Base-by-base conservation (phyloP, 2,888 invertebrate species). In the Eupeodes latifasciatus region DNA sequence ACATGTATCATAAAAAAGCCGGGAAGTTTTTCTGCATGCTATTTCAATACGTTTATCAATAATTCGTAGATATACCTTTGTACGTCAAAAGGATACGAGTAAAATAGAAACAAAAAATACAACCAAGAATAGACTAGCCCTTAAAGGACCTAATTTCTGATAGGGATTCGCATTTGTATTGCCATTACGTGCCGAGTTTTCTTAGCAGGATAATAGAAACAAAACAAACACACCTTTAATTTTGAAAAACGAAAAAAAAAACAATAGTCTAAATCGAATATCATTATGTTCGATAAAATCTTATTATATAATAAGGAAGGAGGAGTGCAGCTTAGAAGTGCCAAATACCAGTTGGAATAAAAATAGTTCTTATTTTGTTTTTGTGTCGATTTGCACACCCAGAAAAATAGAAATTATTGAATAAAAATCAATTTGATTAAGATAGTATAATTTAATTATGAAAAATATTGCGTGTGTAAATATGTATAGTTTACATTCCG, bases 341-440 rank as follows among this genome's bases (percentile, higher is more conserved):
- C 74, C 64, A 79, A 71, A 51, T 75, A 79, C 76, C n/a, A 62
- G 74, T 78, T 78, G 49, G 51, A 40, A 51, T 40, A 59, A 51
- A 19, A 47, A 44, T 59, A 62, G 71, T 72, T 69, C 7, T 49
- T 53, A 36, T 69, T 76, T 53, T 55, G 71, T 72, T 69, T 6
- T 49, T 53, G 34, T 69, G 69, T 53, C 11, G 47, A 59, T 87
- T 75, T 75, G 81, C 88, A 88, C 88, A 81, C 88, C 88, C 80
- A 71, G 27, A 64, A 64, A 34, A 71, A 36, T 40, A 34, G 64
- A 69, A 75, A 69, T 78, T 59, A 80, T 79, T 82, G 82, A 84
- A 81, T 84, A 47, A 53, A 77, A 78, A 84, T 88, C 77, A 80
- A 84, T 84, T 84, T 88, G 74, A 88, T 88, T 84, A 87, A 74